phyloP scores from a whole-genome alignment of 2,888 invertebrate species.

The Polydesmus complanatus region DNA sequence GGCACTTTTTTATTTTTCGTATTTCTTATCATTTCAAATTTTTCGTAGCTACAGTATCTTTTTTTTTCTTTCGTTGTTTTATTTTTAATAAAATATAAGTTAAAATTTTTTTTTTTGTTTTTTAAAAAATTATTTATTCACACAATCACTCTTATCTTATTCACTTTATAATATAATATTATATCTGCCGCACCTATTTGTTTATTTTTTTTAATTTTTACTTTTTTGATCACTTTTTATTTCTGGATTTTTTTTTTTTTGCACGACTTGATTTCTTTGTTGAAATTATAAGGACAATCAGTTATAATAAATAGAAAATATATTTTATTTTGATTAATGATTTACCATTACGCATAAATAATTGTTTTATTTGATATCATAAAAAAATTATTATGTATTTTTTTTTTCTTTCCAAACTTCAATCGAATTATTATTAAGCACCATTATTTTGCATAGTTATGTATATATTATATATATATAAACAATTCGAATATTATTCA shows the following conservation, averaged over 20 bases:
- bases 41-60: background rate
- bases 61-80: background rate
- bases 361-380: too few species aligned
- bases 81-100: background rate
- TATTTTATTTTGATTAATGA: too few species aligned
- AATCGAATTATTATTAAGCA: too few species aligned
- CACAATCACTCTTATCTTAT: background rate
- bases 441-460: too few species aligned
- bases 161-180: background rate
- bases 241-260: background rate
- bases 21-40: background rate
- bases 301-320: too few species aligned
- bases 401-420: too few species aligned
- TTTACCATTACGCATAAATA: too few species aligned
- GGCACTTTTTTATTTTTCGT: background rate
- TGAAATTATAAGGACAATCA: too few species aligned
- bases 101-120: background rate
- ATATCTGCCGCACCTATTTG: background rate
- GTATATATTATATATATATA: too few species aligned
- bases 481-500: too few species aligned
- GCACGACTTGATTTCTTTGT: background rate
- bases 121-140: background rate
- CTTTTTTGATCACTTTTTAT: background rate
- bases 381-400: too few species aligned
- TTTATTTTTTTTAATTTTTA: background rate